A percentile compares a stretch with the other conserved stretches of the same genome.
These are phyloP conservation scores for Struthidea cinerea DNA, from an alignment of 2,113 vertebrate species.

Conservation along the genomic window DNA sequence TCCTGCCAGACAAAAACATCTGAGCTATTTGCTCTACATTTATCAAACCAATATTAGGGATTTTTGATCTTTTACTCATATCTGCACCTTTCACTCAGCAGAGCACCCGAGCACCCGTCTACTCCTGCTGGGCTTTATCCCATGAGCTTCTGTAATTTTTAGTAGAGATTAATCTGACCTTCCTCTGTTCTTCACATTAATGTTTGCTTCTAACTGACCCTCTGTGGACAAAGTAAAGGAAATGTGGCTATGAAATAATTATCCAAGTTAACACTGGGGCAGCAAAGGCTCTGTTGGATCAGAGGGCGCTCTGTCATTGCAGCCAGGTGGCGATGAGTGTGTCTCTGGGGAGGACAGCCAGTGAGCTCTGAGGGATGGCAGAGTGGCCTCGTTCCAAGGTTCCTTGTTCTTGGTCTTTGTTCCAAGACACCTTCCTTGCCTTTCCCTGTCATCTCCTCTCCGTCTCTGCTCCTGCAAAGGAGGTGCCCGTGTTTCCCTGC, in stretches of 20 bases:
- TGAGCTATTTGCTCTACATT: neutral
- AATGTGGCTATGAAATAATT: neutral
- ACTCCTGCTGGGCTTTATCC: neutral
- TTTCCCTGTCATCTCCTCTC: neutral
- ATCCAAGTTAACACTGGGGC: neutral
- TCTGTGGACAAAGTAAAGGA: neutral
- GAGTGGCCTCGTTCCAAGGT: neutral
- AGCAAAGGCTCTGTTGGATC: neutral
- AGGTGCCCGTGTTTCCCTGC: neutral
- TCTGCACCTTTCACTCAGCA: neutral
- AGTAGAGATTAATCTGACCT: neutral
- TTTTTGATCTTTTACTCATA: neutral
- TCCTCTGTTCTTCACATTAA: neutral
- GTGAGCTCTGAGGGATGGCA: neutral
- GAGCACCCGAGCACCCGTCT: neutral
- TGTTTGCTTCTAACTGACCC: neutral
- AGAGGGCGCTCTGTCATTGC: fast-evolving
- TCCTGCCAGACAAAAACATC: neutral
- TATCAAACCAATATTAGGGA: neutral
- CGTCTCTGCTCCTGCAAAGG: fast-evolving
- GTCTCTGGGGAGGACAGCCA: fast-evolving
- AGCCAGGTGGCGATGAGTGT: neutral
- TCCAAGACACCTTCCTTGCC: fast-evolving
- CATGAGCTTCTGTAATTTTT: neutral
- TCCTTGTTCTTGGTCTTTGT: neutral